phyloP scores from a whole-genome alignment of 2,113 vertebrate genomes.

The Pogona vitticeps region DNA sequence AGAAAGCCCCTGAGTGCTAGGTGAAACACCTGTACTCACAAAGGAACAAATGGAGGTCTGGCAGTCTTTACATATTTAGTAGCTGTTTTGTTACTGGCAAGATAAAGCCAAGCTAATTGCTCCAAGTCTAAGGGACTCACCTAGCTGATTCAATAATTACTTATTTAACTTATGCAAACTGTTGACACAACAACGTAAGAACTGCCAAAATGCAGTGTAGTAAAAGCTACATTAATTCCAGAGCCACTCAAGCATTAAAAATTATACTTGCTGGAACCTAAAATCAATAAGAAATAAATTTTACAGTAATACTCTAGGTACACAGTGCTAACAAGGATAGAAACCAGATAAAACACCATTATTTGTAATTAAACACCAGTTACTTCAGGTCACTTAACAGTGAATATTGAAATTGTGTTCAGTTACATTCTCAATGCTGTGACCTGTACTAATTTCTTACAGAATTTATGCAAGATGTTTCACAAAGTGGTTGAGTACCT shows the following conservation, averaged over 20 bases:
- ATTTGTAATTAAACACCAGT: background rate
- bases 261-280: background rate
- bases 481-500: background rate
- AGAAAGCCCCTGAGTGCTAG: background rate
- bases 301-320: fast-evolving
- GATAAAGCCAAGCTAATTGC: background rate
- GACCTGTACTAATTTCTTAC: background rate
- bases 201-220: background rate
- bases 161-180: background rate
- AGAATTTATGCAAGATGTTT: background rate
- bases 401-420: background rate
- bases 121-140: background rate
- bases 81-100: background rate
- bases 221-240: background rate
- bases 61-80: background rate
- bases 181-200: fast-evolving
- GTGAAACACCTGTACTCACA: background rate
- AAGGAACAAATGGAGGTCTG: background rate
- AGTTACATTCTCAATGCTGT: background rate
- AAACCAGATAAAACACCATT: background rate
- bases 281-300: background rate
- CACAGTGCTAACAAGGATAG: background rate
- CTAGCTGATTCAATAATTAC: background rate
- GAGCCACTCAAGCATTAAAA: background rate
- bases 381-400: background rate